Evolutionary conservation across 2,888 invertebrate species (phyloP).

Genomic region (Hirtodrosophila alboralis): DNA sequence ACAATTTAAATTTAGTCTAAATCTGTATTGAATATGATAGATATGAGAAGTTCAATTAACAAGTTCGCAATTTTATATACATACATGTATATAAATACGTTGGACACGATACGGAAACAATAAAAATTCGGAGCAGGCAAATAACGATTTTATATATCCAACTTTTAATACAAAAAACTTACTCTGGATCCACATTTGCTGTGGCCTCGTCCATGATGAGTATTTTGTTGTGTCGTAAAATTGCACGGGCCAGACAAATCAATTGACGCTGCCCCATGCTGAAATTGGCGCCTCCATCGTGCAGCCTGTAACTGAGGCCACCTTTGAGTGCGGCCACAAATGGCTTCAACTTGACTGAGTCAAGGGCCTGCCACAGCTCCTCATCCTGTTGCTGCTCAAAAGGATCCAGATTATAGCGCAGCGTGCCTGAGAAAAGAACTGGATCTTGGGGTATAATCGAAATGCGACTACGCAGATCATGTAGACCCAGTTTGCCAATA

Average conservation of each 20-base stretch:
- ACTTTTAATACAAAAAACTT: constrained; percentile 74
- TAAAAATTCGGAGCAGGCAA: no score
- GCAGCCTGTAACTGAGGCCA: constrained; percentile 87
- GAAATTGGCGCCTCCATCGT: constrained; percentile 92
- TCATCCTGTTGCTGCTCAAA: constrained; percentile 90
- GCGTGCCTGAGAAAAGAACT: constrained; percentile 92
- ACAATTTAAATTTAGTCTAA: no score
- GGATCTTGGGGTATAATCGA: constrained; percentile 98
- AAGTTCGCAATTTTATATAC: no score
- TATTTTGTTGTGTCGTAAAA: constrained; percentile 91
- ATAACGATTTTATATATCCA: no score
- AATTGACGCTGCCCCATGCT: constrained; percentile 95
- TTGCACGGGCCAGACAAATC: constrained; percentile 93
- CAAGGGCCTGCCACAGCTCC: constrained; percentile 90
- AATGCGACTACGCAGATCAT: constrained; percentile 91
- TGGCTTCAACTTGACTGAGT: constrained; percentile 90
- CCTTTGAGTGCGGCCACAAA: constrained; percentile 86
- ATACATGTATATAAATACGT: no score
- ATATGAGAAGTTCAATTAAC: no score
- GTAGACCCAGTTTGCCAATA: constrained; percentile 88
- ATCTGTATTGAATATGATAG: no score
- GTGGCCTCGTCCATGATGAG: constrained; percentile 96
- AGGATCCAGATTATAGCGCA: constrained; percentile 94
- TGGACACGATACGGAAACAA: no score
- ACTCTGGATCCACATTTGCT: constrained; percentile 94